Evolutionary conservation across 2,797 vertebrate genomes (phyloP), one percentile per base, ranked within the genome.

Genomic region (Pangasius djambal): DNA sequence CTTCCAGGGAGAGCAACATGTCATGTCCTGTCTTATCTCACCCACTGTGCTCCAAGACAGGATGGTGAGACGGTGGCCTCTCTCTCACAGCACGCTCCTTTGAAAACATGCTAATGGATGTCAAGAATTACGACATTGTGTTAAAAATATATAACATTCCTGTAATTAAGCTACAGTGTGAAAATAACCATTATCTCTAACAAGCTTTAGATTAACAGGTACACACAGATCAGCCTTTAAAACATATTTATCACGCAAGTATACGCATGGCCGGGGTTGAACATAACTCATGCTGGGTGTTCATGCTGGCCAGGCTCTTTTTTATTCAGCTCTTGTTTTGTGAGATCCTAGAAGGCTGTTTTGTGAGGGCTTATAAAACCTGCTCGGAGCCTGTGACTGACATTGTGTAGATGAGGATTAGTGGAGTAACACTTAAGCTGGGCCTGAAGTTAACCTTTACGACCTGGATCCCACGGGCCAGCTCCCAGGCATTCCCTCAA

Each of bases 1-100:
- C 91, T 93, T 91, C 88, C 84, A 74, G 86, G 85, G 83, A 3
- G 44, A 88, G 89, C 86, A 85, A 88, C 91, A 40, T 82, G 90
- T 93, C 91, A 92, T 91, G 88, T 91, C 87, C 89, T 91, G 70
- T 59, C 93, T 95, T 95, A 93, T 95, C 94, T 94, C 88, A 89
- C 67, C 20, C 89, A 92, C 25, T 88, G 52, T 18, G 50, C 88
- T 65, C 72, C 61, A 57, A 88, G n/a, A 83, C 16, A 59, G 50
- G 69, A 83, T 0, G 67, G 63, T 74, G 79, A 63, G 70, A 79
- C 1, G 70, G 75, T 79, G 48, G 50, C 90, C 90, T 91, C 89
- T 94, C 93, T 82, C 84, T 65, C 87, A 90, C 83, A 88, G 61
- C 34, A 88, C 85, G 90, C 89, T 87, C 91, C 90, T 94, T 92